These are phyloP conservation scores for Dipus sagitta DNA, from an alignment of 2,797 vertebrate species.

Conservation along the genomic window DNA sequence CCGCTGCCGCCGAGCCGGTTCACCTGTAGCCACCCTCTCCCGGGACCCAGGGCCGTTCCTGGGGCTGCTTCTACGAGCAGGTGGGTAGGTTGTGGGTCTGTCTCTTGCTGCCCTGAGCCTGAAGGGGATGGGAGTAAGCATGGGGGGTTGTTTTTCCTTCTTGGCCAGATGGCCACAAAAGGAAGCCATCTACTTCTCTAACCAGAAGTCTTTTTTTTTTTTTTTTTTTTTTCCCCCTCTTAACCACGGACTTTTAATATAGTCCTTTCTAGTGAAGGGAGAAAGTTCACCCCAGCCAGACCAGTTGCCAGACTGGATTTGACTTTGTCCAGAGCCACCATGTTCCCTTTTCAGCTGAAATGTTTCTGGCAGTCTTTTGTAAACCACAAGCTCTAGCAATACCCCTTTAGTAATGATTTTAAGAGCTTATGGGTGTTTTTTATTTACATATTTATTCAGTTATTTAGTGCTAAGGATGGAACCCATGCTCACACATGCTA, in stretches of 20 bases:
- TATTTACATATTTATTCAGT: background rate
- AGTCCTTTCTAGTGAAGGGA: background rate
- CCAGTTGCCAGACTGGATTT: background rate
- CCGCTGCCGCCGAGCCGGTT: background rate
- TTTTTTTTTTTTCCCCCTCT: background rate
- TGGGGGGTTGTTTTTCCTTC: background rate
- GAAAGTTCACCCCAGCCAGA: background rate
- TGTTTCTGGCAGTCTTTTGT: background rate
- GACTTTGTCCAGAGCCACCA: background rate
- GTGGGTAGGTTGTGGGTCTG: background rate
- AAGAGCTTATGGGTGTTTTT: background rate
- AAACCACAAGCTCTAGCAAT: background rate
- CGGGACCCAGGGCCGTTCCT: conserved; percentile 67
- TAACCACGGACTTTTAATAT: background rate
- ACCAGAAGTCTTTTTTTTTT: background rate
- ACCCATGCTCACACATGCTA: background rate
- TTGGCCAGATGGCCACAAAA: background rate
- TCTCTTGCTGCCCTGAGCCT: background rate
- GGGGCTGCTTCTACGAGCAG: accelerated
- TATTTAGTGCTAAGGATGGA: background rate
- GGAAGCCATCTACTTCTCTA: background rate
- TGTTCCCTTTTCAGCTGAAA: background rate
- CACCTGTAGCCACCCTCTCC: background rate
- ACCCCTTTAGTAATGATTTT: background rate
- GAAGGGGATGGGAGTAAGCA: background rate